Evolutionary conservation across 2,113 vertebrate genomes (phyloP), one percentile per base, ranked within the genome.

Genomic region (Corvus moneduloides): DNA sequence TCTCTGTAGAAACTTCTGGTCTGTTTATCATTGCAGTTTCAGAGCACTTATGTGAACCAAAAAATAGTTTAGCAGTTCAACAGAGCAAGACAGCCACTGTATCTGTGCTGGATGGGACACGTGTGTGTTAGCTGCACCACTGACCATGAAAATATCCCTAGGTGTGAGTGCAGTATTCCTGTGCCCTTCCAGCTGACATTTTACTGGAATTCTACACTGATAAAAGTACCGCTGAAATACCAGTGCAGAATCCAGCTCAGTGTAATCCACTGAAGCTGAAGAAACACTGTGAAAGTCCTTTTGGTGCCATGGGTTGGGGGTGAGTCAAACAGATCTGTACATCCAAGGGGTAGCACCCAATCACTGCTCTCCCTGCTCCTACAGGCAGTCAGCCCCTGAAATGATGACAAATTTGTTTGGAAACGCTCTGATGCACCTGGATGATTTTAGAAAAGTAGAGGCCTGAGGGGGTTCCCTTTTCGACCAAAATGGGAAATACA

Each of bases 21-120:
- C 82, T 92, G 59, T 96, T 87, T 92, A 37, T 81, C 52, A 64
- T 0, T 51, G 79, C 32, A 58, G 69, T 84, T 72, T 73, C 27
- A 6, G 74, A 92, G 56, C 73, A 51, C 41, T 93, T 87, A 37
- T 0, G 7, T 76, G 73, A 94, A 71, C n/a, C 61, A 93, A 93
- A 96, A 89, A 86, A 90, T 21, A 49, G 71, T 91, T 96, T 75
- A 96, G 90, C 94, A 95, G 94, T 49, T 97, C 87, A 95, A 68
- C 2, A 87, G 91, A 97, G 71, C 55, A 46, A 80, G 64, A 66
- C 59, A 96, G 81, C 15, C 89, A 72, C 84, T 54, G 63, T 33
- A 76, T 68, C 79, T 73, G 86, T 88, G 72, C 93, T 95, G 95
- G 85, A 63, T 48, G 35, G 82, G 82, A 79, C 73, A 89, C 48